A percentile compares a stretch with the other conserved stretches of the same genome.
These are phyloP conservation scores for Sipha flava DNA, from an alignment of 1,140 invertebrate species.

Conservation along the genomic window DNA sequence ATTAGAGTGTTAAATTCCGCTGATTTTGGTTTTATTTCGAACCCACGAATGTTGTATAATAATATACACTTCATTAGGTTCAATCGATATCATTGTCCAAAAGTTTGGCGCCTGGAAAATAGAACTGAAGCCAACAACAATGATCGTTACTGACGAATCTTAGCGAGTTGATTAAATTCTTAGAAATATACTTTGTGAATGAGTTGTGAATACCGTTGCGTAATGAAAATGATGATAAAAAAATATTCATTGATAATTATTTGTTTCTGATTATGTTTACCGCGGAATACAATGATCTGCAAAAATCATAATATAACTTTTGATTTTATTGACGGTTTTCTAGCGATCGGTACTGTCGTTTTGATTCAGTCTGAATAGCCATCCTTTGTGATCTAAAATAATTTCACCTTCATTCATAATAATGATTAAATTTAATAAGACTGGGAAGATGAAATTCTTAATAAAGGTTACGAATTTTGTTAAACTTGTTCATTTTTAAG, in stretches of 20 bases:
- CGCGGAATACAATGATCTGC: no score
- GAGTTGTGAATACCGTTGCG: not conserved
- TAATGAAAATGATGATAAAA: not conserved
- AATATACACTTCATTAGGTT: constrained; percentile 27
- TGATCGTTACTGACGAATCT: not conserved
- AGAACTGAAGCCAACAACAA: not conserved
- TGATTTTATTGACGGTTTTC: no score
- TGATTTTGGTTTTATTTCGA: not conserved
- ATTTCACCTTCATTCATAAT: no score
- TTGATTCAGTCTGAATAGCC: no score
- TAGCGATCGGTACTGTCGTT: no score
- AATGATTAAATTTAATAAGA: no score
- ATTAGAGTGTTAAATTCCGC: not conserved
- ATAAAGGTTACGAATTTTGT: no score
- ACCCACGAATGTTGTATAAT: constrained; percentile 3
- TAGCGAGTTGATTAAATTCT: not conserved
- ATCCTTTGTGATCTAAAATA: no score
- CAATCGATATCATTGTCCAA: constrained; percentile 1
- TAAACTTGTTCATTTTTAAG: no score
- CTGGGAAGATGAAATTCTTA: no score
- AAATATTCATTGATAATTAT: not conserved
- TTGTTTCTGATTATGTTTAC: no score
- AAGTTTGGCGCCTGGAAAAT: not conserved
- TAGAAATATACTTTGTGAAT: not conserved
- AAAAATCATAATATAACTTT: no score